Conservation (phyloP, 37 sponge, comb jelly and placozoan genomes). For the Diacarnus erythraeanus region DNA sequence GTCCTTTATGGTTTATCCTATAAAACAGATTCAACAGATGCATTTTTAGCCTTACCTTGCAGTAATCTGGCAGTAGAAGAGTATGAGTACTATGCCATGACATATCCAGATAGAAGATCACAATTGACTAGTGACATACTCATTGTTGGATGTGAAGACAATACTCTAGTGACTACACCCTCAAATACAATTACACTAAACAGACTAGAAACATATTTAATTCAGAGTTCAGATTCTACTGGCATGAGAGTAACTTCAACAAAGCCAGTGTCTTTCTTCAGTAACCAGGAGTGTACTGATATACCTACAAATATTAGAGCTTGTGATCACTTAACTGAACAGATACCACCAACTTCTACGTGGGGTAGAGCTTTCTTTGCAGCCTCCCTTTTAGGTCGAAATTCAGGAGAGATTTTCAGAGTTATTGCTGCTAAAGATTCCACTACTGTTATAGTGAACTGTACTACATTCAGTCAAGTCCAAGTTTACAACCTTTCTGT, state of each 20-base stretch:
- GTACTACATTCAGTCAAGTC: slow-evolving; percentile 1
- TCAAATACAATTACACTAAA: slow-evolving; percentile 20
- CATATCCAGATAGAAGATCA: background rate
- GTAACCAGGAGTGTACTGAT: slow-evolving; percentile 23
- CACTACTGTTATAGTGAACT: slow-evolving; percentile 35
- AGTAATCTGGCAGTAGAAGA: slow-evolving; percentile 1
- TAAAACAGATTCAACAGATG: slow-evolving; percentile 37
- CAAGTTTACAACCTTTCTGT: background rate
- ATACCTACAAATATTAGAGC: slow-evolving; percentile 2
- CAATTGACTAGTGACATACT: background rate
- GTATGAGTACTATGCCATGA: slow-evolving; percentile 44
- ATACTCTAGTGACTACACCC: slow-evolving; percentile 40
- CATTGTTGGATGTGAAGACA: slow-evolving; percentile 49
- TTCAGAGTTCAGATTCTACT: slow-evolving; percentile 23
- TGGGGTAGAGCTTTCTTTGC: slow-evolving; percentile 54
- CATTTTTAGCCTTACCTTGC: slow-evolving; percentile 50
- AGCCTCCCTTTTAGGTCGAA: slow-evolving; percentile 34
- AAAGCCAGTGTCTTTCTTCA: slow-evolving; percentile 39
- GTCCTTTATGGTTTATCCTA: slow-evolving; percentile 48
- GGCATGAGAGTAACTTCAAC: slow-evolving; percentile 29
- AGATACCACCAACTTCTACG: slow-evolving; percentile 58
- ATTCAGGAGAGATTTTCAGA: slow-evolving; percentile 6
- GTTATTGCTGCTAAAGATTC: slow-evolving; percentile 35
- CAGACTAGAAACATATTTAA: slow-evolving; percentile 1
- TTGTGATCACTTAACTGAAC: slow-evolving; percentile 63